Evolutionary conservation across 2,797 vertebrate genomes (phyloP), one percentile per base, ranked within the genome.

Genomic region (Nannoperca obscura): DNA sequence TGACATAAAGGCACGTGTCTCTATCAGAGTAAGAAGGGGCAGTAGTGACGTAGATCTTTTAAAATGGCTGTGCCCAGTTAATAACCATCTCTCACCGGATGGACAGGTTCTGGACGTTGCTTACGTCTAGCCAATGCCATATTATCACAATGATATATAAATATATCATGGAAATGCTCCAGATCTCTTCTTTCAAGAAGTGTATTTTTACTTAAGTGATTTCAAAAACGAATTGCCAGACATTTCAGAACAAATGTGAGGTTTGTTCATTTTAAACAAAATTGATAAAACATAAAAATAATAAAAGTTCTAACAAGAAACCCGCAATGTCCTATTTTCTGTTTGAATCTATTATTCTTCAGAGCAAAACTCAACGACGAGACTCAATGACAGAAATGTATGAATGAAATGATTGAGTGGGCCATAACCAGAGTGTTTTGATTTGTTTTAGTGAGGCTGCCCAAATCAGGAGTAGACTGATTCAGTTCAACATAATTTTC

Each of bases 401-500:
- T 68, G 19, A 60, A 80, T 59, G 1, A 69, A 80, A 69, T 71
- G 14, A 79, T 71, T 24, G 11, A 50, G 32, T 69, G 27, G 59
- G 59, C 17, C 7, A 30, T 24, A 30, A 87, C 60, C 12, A 19
- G 10, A 19, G 10, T 11, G 14, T 66, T 70, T 65, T 30, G 17
- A 73, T 65, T 78, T 50, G 19, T 75, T 66, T 65, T 44, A 67
- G 20, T 44, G 46, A 57, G 38, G 66, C 27, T 54, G 22, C 65
- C 24, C 17, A 15, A 83, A 75, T 70, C 55, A 53, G 22, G n/a
- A 65, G 60, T 14, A 65, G n/a, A 77, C 32, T n/a, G 7, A 74
- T 58, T 72, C 54, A 63, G 30, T 34, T 74, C 7, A 74, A 38
- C 14, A 68, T 34, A 27, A 64, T 81, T 79, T 54, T 67, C 52